phyloP scores from a whole-genome alignment of 1,140 invertebrate genomes.

The Streblospio benedicti region DNA sequence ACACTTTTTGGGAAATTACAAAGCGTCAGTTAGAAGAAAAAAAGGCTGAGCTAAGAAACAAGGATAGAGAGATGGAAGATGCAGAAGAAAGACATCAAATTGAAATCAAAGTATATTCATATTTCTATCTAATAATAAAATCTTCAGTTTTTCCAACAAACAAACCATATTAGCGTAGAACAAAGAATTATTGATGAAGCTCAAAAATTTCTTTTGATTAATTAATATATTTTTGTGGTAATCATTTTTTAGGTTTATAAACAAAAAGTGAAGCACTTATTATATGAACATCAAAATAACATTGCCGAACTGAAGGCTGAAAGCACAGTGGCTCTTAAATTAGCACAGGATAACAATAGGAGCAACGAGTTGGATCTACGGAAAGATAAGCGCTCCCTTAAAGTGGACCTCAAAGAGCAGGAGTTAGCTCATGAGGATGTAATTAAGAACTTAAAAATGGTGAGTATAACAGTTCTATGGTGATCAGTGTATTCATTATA shows the following conservation, averaged over 20 bases:
- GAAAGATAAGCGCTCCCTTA: slow-evolving; percentile 67
- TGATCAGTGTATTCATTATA: neutral
- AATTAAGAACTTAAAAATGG: slow-evolving; percentile 57
- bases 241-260: slow-evolving; percentile 59
- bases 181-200: too few relatives aligned
- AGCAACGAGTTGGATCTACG: slow-evolving; percentile 66
- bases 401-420: slow-evolving; percentile 64
- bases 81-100: slow-evolving; percentile 74
- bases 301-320: slow-evolving; percentile 69
- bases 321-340: slow-evolving; percentile 64
- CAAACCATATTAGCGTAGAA: too few relatives aligned
- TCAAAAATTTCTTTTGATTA: too few relatives aligned
- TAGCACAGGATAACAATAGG: slow-evolving; percentile 63
- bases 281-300: slow-evolving; percentile 81
- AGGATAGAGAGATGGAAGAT: slow-evolving; percentile 80
- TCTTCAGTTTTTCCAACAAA: too few relatives aligned
- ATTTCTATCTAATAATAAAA: neutral
- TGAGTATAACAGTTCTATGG: slow-evolving; percentile 31
- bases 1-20: slow-evolving; percentile 89
- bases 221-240: too few relatives aligned
- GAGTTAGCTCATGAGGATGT: slow-evolving; percentile 59
- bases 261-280: slow-evolving; percentile 83
- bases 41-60: slow-evolving; percentile 60
- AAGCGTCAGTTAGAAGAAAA: slow-evolving; percentile 73
- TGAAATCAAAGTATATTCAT: slow-evolving; percentile 61